A percentile compares a stretch with the other conserved stretches of the same genome.
Evolutionary conservation across 2,113 vertebrate species (phyloP).

Genomic region (Ophiodon elongatus): DNA sequence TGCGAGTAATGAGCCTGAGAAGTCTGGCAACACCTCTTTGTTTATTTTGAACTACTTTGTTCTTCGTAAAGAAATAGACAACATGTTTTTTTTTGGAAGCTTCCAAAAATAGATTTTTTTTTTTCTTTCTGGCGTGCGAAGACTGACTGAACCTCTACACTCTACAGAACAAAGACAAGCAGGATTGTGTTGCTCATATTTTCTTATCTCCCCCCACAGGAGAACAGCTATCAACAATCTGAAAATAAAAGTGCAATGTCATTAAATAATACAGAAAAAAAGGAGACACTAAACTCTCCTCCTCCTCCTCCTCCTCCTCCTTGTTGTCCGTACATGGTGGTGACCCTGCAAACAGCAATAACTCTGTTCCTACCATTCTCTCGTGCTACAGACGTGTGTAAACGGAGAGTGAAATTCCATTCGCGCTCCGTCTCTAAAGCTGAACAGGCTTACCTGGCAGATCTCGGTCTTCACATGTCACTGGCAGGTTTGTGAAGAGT

Average conservation of each 20-base stretch:
- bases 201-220: too few species aligned
- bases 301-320: too few species aligned
- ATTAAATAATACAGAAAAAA: neutral
- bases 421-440: too few species aligned
- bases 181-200: too few species aligned
- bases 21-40: too few species aligned
- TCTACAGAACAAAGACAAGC: neutral
- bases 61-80: neutral
- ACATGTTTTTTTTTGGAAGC: neutral
- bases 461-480: conserved; percentile 97
- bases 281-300: too few species aligned
- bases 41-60: neutral
- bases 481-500: conserved; percentile 96
- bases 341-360: neutral
- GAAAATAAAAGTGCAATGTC: neutral
- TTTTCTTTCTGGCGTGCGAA: neutral
- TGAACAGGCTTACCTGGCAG: conserved; percentile 90
- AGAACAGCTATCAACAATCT: neutral
- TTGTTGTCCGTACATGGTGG: neutral
- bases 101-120: neutral
- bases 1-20: neutral
- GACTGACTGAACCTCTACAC: neutral
- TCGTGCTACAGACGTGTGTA: neutral
- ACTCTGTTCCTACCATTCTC: neutral
- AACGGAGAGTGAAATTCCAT: too few species aligned